Percentiles rank a stretch among this genome's conserved stretches.
These are phyloP conservation scores for Smutsia gigantea DNA, from an alignment of 2,797 vertebrate genomes.

Conservation along the genomic window DNA sequence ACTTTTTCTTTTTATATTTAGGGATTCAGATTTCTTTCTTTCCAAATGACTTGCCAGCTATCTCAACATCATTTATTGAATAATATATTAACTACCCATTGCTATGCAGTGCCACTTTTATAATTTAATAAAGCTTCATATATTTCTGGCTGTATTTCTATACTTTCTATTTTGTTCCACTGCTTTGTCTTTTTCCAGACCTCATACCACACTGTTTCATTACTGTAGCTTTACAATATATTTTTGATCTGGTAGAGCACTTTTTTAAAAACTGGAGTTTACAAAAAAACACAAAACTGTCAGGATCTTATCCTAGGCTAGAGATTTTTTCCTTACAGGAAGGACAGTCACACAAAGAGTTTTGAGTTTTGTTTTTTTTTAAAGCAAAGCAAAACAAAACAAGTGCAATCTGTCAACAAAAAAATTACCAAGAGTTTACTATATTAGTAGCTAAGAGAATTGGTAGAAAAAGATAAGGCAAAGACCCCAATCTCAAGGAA, in stretches of 20 bases:
- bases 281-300: constrained; percentile 39
- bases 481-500: neutral
- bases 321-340: constrained; percentile 32
- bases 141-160: neutral
- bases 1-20: constrained; percentile 44
- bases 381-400: neutral
- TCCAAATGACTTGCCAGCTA: constrained; percentile 15
- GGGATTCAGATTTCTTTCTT: constrained; percentile 27
- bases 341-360: constrained; percentile 24
- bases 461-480: neutral
- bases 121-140: neutral
- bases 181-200: constrained; percentile 30
- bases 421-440: neutral
- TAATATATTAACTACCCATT: neutral
- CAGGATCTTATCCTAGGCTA: neutral
- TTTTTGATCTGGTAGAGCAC: neutral
- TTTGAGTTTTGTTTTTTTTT: neutral
- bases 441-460: neutral
- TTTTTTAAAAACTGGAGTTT: constrained; percentile 8
- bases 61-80: constrained; percentile 15
- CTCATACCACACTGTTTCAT: constrained; percentile 19
- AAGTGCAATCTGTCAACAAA: neutral
- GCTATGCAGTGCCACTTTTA: neutral
- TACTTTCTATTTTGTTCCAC: constrained; percentile 29
- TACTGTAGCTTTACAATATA: constrained; percentile 37